Percentiles rank a stretch among this genome's conserved stretches.
phyloP scores from a whole-genome alignment of 2,797 vertebrate species.

The Craterocephalus amniculus region DNA sequence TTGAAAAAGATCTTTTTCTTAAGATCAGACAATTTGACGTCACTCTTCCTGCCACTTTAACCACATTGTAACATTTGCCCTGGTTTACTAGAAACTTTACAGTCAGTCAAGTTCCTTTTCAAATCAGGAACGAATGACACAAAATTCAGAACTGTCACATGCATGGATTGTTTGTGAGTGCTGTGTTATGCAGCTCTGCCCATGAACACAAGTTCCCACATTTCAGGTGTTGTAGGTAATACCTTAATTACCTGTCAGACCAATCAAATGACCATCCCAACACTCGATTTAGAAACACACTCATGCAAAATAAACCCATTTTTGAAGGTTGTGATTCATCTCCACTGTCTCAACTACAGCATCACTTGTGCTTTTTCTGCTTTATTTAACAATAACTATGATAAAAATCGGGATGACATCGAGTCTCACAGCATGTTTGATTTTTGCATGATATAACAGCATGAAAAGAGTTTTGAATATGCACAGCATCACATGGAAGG shows the following conservation, averaged over 20 bases:
- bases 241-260: slow-evolving; percentile 4
- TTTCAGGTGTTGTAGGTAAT: not conserved
- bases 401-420: slow-evolving; percentile 29
- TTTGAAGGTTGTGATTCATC: slow-evolving; percentile 9
- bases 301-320: slow-evolving; percentile 14
- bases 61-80: too few relatives aligned
- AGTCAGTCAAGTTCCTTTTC: not conserved
- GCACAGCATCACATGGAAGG: slow-evolving; percentile 44
- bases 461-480: slow-evolving; percentile 32
- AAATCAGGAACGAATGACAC: not conserved
- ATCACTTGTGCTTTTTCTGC: not conserved
- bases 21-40: too few relatives aligned
- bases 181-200: not conserved
- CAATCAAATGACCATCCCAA: not conserved
- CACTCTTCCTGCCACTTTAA: too few relatives aligned
- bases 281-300: not conserved
- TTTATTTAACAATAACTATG: slow-evolving; percentile 14
- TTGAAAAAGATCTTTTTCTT: too few relatives aligned
- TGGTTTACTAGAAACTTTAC: too few relatives aligned
- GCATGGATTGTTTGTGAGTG: not conserved
- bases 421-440: slow-evolving; percentile 13
- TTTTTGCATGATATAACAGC: slow-evolving; percentile 36
- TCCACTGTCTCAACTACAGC: not conserved
- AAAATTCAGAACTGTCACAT: not conserved
- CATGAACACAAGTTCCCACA: not conserved